Evolutionary conservation across 2,797 vertebrate genomes (phyloP).

Genomic region (Rhinichthys osculus): DNA sequence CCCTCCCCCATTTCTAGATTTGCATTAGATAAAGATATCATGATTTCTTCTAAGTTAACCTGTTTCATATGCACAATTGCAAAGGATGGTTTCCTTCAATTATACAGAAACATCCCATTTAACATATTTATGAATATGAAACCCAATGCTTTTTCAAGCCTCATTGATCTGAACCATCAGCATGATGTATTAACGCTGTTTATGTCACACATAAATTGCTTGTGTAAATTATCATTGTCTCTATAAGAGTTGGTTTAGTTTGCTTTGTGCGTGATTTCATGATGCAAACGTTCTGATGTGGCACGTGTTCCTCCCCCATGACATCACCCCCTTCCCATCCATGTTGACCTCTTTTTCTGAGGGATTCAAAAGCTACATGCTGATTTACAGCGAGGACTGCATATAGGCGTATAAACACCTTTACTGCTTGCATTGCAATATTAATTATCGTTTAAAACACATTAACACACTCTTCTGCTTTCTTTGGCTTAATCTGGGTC

Average conservation of each 20-base stretch:
- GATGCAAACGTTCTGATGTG: conserved; percentile 1
- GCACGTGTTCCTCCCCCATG: conserved; percentile 25
- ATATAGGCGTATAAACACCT: conserved; percentile 51
- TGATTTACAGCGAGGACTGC: conserved; percentile 35
- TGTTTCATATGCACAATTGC: conserved; percentile 9
- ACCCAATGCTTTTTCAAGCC: neutral
- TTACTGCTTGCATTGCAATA: conserved; percentile 65
- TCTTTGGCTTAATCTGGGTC: conserved; percentile 81
- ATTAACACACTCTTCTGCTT: conserved; percentile 62
- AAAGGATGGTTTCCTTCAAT: conserved; percentile 11
- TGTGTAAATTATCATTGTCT: neutral
- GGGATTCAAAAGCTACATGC: conserved; percentile 6
- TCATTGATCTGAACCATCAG: conserved; percentile 8
- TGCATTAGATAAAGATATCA: neutral
- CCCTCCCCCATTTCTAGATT: neutral
- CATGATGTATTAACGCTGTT: neutral
- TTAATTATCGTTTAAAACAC: conserved; percentile 52
- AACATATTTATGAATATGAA: conserved; percentile 1
- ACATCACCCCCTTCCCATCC: conserved; percentile 50
- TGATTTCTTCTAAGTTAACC: neutral
- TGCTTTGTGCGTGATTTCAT: neutral
- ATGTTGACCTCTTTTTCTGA: conserved; percentile 41
- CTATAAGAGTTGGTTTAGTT: neutral
- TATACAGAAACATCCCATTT: conserved; percentile 12
- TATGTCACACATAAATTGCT: conserved; percentile 7